Base-by-base conservation (phyloP, 1,140 invertebrate species). In the Leptestheria dahalacensis region DNA sequence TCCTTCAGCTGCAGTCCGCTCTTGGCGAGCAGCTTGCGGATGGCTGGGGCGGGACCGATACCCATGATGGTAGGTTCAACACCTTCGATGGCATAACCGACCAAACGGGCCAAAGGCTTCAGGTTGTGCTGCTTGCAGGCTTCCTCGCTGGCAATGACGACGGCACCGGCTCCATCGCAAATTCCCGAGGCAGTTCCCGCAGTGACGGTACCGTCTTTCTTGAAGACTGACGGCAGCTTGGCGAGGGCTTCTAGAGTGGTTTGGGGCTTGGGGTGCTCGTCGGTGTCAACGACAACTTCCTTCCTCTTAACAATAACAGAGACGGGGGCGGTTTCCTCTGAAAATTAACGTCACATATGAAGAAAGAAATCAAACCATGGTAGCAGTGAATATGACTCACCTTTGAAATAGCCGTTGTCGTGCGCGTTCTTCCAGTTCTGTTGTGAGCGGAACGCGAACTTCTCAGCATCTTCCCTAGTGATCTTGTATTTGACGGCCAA, bases 111-210 rank as follows among this genome's bases (percentile, higher is more conserved):
- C 15, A 91, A 68, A 1, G 88, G 85, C 65, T 76, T 88, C 0
- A 98, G 73, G 59, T 82, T 82, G 68, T 95, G 76, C 64, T 85
- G 71, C 66, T 86, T 86, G 0, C 91, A 73, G 26, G 91, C 90
- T 66, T 85, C 86, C 74, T 97, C 95, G 66, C 82, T 90, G 11
- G 92, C 92, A 51, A 98, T 67, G 33, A 99, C 76, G 3, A 99
- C 74, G 59, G 89, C 86, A 33, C 83, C 90, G 25, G 94, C 95
- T 26, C 96, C 96, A 76, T 99, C 96, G 73, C 88, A 92, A 53
- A 99, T 83, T 62, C 96, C 96, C 2, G 93, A 97, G 60, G 96
- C 91, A 67, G 87, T 85, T 51, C 91, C 96, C 61, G 96, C 95
- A 50, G 91, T 97, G 2, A 98, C 93, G 6, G 90, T 79, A 6